Evolutionary conservation across 1,140 invertebrate species (phyloP).

Genomic region (Panulirus ornatus): DNA sequence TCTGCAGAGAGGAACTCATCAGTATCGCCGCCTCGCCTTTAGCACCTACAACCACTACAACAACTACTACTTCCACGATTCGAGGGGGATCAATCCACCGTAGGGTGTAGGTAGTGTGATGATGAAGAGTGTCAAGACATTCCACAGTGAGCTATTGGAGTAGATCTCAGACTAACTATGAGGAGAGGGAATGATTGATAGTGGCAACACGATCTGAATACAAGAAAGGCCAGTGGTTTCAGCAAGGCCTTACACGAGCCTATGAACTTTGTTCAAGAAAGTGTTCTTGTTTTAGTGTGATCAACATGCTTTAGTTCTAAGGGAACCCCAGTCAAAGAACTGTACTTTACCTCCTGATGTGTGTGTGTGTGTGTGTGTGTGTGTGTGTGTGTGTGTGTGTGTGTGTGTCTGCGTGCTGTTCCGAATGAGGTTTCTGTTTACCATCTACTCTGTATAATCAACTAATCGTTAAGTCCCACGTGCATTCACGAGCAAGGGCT

Average conservation of each 20-base stretch:
- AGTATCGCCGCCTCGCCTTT: neutral
- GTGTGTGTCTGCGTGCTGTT: too few relatives aligned
- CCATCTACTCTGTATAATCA: neutral
- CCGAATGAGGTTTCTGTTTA: neutral
- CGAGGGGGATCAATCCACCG: neutral
- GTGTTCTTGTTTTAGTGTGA: too few relatives aligned
- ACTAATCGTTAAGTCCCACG: too few relatives aligned
- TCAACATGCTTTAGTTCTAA: too few relatives aligned
- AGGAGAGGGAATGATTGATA: too few relatives aligned
- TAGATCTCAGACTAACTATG: neutral
- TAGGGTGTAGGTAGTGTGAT: neutral
- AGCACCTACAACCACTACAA: neutral
- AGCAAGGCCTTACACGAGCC: too few relatives aligned
- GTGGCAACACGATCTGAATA: too few relatives aligned
- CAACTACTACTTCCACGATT: neutral
- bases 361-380: neutral
- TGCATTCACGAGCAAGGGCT: too few relatives aligned
- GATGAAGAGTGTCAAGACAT: neutral
- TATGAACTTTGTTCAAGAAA: too few relatives aligned
- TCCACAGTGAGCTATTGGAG: neutral
- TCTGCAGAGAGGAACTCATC: conserved; percentile 80
- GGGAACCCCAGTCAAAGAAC: neutral
- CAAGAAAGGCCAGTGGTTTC: too few relatives aligned
- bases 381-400: neutral
- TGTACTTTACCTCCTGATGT: neutral